phyloP scores from a whole-genome alignment of 2,888 invertebrate species.

The Stictocephala bisonia region DNA sequence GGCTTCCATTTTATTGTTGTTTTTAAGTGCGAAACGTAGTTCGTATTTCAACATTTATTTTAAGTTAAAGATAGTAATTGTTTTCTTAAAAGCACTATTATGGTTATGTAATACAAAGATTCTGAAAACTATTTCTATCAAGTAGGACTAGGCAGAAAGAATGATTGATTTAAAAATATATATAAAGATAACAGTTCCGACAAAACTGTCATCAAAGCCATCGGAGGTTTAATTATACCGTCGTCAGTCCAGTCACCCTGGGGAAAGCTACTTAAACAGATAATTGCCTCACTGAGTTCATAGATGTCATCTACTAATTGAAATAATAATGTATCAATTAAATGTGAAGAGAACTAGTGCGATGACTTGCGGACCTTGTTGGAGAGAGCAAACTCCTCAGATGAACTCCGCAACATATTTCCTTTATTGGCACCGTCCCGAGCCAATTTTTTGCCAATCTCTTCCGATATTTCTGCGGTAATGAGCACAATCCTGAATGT shows the following conservation, averaged over 20 bases:
- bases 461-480: conserved; percentile 16
- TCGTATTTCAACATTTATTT: too few species aligned
- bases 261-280: conserved; percentile 19
- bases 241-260: background rate
- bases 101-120: too few species aligned
- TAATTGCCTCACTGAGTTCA: conserved; percentile 21
- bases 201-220: too few species aligned
- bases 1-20: too few species aligned
- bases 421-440: conserved; percentile 26
- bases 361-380: conserved; percentile 16
- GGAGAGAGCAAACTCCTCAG: background rate
- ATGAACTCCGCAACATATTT: conserved; percentile 24
- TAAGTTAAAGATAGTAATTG: too few species aligned
- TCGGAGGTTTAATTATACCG: conserved; percentile 18
- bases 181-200: too few species aligned
- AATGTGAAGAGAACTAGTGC: background rate
- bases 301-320: background rate
- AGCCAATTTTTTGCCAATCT: conserved; percentile 6
- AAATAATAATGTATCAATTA: conserved; percentile 30
- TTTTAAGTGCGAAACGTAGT: too few species aligned
- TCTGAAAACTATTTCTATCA: too few species aligned
- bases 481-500: conserved; percentile 31
- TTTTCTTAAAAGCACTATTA: too few species aligned
- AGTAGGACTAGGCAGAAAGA: too few species aligned
- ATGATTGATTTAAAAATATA: too few species aligned